Conservation (phyloP, 2,113 vertebrate genomes). For the Prunella fulvescens region DNA sequence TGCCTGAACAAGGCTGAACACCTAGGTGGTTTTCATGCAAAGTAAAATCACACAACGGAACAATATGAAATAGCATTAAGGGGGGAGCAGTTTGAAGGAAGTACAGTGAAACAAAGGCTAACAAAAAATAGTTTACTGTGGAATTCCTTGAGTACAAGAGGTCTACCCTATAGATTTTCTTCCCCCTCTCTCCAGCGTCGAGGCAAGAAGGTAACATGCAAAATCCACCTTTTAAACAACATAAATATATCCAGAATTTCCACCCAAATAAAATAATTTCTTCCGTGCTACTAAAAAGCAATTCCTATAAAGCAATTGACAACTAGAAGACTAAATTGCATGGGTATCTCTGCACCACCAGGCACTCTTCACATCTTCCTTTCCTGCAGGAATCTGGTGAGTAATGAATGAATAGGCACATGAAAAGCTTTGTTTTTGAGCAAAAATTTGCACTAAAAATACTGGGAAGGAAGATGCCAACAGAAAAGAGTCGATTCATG, state of each 20-base stretch:
- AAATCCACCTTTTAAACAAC: background rate
- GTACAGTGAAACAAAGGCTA: background rate
- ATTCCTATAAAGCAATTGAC: background rate
- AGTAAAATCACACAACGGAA: background rate
- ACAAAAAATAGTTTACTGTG: background rate
- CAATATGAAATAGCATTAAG: background rate
- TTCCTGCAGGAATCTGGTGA: background rate
- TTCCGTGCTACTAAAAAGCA: background rate
- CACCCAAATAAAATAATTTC: background rate
- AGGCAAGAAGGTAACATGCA: background rate
- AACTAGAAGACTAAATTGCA: rapidly evolving
- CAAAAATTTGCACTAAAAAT: background rate
- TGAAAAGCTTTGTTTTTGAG: background rate
- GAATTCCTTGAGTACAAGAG: background rate
- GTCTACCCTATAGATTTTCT: background rate
- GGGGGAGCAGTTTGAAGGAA: background rate
- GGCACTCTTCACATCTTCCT: background rate
- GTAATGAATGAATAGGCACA: rapidly evolving
- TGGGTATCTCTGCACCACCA: background rate
- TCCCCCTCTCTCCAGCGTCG: rapidly evolving
- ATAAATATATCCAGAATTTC: background rate
- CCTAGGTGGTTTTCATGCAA: background rate
- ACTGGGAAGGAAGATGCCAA: background rate
- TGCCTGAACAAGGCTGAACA: background rate
- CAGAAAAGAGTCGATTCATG: background rate